Base-by-base conservation (phyloP, 1,140 invertebrate genomes). In the Teleopsis dalmanni region DNA sequence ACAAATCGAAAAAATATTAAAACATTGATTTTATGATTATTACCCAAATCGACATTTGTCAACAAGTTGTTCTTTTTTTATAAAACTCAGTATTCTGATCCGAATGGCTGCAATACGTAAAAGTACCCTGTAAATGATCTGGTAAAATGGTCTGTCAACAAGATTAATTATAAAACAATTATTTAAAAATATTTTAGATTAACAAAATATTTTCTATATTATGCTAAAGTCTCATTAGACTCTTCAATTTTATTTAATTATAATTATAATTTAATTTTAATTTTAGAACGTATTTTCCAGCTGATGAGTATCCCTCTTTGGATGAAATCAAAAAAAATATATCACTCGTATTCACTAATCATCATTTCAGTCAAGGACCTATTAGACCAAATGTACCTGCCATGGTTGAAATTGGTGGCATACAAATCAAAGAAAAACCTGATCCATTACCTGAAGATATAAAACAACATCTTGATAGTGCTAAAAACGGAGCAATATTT, bases 401-500 rank as follows among this genome's bases (percentile, higher is more conserved):
- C 25, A 59, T 74, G 42, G 51, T 74, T 19, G 62, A 73, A 47
- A 64, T 73, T 19, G 73, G 72, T 8, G 73, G 73, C 25, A 58
- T 74, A 19, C 59, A 74, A 16, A 57, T 72, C 27, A 47, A 57
- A 47, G 53, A 62, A 23, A 54, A 48, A 29, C 44, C 29, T 3
- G 35, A 34, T 21, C 33, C 45, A 16, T 13, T 46, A 48, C 7
- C 49, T 9, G n/a, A 21, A 11, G 38, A 47, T 16, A 42, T 51
- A 16, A 29, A 35, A 58, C 44, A 66, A 4, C 73, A 68, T 48
- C 46, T 80, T 9, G 72, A 75, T 29, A 55, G 58, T 5, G 50
- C 55, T 10, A 56, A 70, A 9, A 54, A 76, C 21, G 78, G 78
- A 3, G 70, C 76, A 4, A 74, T 83, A 21, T 74, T 78, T 36